Evolutionary conservation across 2,113 vertebrate genomes (phyloP).

Genomic region (Thryonomys swinderianus): DNA sequence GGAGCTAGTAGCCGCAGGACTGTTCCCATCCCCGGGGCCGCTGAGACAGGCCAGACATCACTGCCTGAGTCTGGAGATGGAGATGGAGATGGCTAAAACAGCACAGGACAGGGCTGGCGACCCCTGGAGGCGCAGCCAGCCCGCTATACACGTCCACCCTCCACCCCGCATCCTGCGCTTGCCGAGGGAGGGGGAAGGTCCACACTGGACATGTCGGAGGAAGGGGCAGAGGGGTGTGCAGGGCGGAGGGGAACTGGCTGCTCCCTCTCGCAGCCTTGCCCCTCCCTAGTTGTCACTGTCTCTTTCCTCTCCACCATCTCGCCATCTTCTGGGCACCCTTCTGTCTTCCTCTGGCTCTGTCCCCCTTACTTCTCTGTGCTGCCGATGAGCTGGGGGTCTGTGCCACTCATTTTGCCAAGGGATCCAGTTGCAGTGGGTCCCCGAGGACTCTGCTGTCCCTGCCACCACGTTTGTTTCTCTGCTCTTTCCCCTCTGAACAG

Average conservation of each 20-base stretch:
- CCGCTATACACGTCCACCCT: background rate
- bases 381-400: no score
- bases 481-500: constrained; percentile 82
- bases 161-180: no score
- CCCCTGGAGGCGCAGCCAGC: background rate
- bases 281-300: fast-evolving
- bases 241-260: background rate
- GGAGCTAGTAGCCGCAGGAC: no score
- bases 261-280: no score
- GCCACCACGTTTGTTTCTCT: constrained; percentile 57
- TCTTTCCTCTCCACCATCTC: background rate
- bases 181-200: background rate
- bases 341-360: background rate
- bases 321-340: background rate
- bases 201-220: fast-evolving
- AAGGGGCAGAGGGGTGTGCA: background rate
- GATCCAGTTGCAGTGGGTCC: background rate
- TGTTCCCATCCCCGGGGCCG: background rate
- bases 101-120: fast-evolving
- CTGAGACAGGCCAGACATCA: background rate
- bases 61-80: background rate
- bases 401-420: background rate
- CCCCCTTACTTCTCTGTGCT: background rate
- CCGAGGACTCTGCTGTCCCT: background rate
- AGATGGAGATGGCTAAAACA: background rate